A percentile compares a stretch with the other conserved stretches of the same genome.
Evolutionary conservation across 2,113 vertebrate genomes (phyloP).

Genomic region (Willisornis vidua): DNA sequence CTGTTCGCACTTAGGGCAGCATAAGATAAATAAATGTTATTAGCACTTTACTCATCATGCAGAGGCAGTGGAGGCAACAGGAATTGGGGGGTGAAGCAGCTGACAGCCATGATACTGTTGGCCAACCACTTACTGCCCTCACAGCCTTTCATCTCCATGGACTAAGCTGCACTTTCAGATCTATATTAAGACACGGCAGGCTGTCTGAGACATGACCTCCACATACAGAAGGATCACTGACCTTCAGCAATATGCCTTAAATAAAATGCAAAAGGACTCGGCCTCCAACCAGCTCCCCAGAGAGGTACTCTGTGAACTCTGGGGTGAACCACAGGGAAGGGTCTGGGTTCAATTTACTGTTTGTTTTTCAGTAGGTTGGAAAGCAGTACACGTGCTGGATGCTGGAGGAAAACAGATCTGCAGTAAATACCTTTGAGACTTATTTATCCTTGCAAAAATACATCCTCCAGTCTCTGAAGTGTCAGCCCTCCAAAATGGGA

Average conservation of each 20-base stretch:
- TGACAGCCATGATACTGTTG: not conserved
- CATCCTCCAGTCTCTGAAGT: not conserved
- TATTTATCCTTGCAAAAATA: not conserved
- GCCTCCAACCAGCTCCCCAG: not conserved
- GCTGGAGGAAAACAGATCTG: not conserved
- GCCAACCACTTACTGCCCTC: not conserved
- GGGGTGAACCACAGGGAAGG: not conserved
- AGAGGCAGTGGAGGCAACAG: not conserved
- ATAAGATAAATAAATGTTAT: not conserved
- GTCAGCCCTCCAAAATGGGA: not conserved
- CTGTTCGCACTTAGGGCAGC: not conserved
- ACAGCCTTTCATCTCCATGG: not conserved
- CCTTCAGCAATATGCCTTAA: not conserved
- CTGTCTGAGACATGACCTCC: not conserved
- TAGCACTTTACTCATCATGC: not conserved
- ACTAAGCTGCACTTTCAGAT: slow-evolving; percentile 34
- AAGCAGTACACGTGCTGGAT: not conserved
- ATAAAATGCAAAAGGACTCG: not conserved
- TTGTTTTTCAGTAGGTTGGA: not conserved
- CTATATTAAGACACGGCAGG: slow-evolving; percentile 19
- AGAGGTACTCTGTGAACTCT: not conserved
- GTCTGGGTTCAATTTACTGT: not conserved
- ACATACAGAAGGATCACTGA: not conserved
- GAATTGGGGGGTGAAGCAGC: not conserved
- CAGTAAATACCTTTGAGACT: not conserved